Percentiles rank a stretch among this genome's conserved stretches.
Conservation (phyloP, 2,797 vertebrate species). For the Coracias cyanogaster region DNA sequence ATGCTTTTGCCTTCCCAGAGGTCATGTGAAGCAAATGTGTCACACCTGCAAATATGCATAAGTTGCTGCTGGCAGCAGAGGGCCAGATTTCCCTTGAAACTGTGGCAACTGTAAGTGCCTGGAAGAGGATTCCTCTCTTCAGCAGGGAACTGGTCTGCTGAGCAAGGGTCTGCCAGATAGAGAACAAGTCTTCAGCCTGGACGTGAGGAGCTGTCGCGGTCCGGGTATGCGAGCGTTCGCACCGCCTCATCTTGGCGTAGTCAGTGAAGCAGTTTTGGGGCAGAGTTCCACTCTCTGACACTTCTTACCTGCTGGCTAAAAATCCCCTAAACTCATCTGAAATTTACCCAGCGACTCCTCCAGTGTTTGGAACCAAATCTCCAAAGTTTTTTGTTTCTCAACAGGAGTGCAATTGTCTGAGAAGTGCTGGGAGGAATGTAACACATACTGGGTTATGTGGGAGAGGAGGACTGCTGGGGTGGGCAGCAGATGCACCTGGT, state of each 20-base stretch:
- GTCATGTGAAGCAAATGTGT: conserved; percentile 3
- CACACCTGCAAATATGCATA: conserved; percentile 24
- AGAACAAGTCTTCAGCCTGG: background rate
- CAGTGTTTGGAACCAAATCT: background rate
- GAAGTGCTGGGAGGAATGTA: background rate
- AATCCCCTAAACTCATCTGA: background rate
- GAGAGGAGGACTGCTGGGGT: background rate
- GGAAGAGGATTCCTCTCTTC: background rate
- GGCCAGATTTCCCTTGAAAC: background rate
- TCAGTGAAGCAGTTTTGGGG: background rate
- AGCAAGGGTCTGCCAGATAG: background rate
- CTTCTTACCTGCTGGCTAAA: background rate
- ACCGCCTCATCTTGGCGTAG: no score
- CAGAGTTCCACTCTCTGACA: background rate
- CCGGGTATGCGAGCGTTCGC: no score
- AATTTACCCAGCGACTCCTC: background rate
- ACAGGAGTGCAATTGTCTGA: background rate
- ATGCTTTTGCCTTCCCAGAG: conserved; percentile 4
- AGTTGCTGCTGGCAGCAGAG: background rate
- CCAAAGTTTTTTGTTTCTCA: background rate
- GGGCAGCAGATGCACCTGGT: background rate
- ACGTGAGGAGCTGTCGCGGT: background rate
- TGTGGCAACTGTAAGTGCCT: background rate
- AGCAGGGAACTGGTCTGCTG: background rate
- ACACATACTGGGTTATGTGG: fast-evolving